phyloP scores from a whole-genome alignment of 2,113 vertebrate genomes.

The Cephalopterus ornatus region DNA sequence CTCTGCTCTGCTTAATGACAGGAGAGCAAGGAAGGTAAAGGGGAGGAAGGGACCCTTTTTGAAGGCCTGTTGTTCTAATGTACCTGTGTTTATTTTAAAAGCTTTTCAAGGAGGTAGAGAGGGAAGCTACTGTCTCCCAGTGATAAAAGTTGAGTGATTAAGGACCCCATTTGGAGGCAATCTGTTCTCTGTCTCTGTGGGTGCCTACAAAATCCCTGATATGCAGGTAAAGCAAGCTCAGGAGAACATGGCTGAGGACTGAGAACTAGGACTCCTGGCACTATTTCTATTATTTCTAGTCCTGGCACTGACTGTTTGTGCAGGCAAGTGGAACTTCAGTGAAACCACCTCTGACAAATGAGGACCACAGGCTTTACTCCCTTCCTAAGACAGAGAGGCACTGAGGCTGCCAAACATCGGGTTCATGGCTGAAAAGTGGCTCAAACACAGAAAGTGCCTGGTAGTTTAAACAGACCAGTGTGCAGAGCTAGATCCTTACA shows the following conservation, averaged over 20 bases:
- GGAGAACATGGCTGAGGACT: background rate
- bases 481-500: background rate
- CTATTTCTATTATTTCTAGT: background rate
- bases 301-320: background rate
- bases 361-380: background rate
- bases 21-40: conserved; percentile 17
- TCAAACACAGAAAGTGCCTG: background rate
- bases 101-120: conserved; percentile 53
- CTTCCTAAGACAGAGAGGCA: background rate
- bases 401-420: background rate
- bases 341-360: background rate
- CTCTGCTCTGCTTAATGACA: conserved; percentile 47
- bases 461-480: background rate
- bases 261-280: background rate
- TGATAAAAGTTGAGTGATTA: conserved; percentile 57
- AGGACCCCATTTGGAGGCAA: conserved; percentile 39
- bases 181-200: conserved; percentile 49
- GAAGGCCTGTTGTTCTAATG: conserved; percentile 56
- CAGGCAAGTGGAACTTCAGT: background rate
- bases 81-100: conserved; percentile 69
- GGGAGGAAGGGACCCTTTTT: background rate
- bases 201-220: background rate
- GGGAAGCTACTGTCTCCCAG: conserved; percentile 55
- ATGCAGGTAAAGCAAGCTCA: background rate
- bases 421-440: background rate